Conservation (phyloP, 2,888 invertebrate species). For the Apotomis betuletana region DNA sequence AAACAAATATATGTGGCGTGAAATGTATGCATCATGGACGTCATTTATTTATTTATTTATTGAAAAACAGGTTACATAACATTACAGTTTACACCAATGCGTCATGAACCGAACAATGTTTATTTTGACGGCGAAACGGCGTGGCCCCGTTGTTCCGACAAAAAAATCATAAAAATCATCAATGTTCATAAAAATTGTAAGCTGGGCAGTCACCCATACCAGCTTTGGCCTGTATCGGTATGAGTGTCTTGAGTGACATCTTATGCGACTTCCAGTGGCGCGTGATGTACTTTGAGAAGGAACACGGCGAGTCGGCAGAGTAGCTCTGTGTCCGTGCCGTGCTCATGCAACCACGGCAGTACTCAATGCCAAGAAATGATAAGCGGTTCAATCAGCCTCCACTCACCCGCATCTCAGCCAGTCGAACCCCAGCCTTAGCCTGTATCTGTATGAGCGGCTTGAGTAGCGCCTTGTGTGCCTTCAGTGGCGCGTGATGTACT, state of each 20-base stretch:
- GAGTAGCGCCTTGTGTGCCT: constrained; percentile 87
- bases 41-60: too few species aligned
- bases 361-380: constrained; percentile 90
- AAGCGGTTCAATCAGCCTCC: constrained; percentile 82
- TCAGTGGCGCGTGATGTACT: constrained; percentile 91
- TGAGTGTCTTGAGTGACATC: constrained; percentile 86
- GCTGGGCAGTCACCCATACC: constrained; percentile 45
- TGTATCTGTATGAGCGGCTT: constrained; percentile 86
- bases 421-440: constrained; percentile 81
- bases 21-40: too few species aligned
- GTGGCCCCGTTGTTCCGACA: too few species aligned
- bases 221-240: constrained; percentile 85
- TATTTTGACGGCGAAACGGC: too few species aligned
- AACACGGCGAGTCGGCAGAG: constrained; percentile 90
- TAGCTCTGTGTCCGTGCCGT: constrained; percentile 89
- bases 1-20: too few species aligned
- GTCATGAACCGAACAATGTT: too few species aligned
- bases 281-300: constrained; percentile 89
- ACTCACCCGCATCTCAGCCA: constrained; percentile 85
- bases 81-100: too few species aligned
- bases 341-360: constrained; percentile 87
- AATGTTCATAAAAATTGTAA: too few species aligned
- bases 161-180: too few species aligned
- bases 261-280: constrained; percentile 90
- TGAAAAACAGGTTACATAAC: too few species aligned